Evolutionary conservation across 2,888 invertebrate genomes (phyloP), one percentile per base, ranked within the genome.

Genomic region (Drosophila nigritarsus): DNA sequence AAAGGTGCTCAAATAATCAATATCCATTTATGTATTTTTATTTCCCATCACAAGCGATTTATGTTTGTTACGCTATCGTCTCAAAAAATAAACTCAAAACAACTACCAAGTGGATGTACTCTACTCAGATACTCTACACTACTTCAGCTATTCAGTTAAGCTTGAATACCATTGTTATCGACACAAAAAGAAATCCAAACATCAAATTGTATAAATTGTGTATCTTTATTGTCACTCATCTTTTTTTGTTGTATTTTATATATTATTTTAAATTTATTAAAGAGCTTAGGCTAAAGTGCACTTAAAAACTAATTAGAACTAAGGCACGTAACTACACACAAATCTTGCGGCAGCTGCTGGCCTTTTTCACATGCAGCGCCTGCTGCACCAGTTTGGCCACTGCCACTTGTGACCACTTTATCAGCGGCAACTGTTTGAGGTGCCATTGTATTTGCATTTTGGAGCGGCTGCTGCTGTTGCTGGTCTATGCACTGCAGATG

Each of bases 261-360:
- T 45, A 15, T 24, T 24, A 45, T 8, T 45, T 8, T 24, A 8
- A 24, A 15, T 45, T 45, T 24, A 15, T 45, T 51, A 59, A 62
- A 45, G 48, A 59, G 62, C 65, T 75, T 51, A 61, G 48, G 58
- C 56, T 66, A 42, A 13, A 49, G 29, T 15, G 53, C 65, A 49
- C 49, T 51, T 55, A 45, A 59, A 61, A 51, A 73, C 88, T 87
- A 85, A 85, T 81, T 85, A 66, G 77, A 65, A 55, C 61, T 74
- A 34, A 77, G 73, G 75, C 86, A 85, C 30, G 88, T 74, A 59
- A 88, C 82, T 55, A 67, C 62, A 50, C 80, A 68, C 78, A 85
- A 86, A 71, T 83, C 88, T 73, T 82, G 82, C n/a, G 77, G 67
- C 77, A 78, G 61, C 86, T 85, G 83, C 24, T 72, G 53, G 27